Percentiles rank a stretch among this genome's conserved stretches.
These are phyloP conservation scores for Psylliodes chrysocephalus DNA, from an alignment of 2,888 invertebrate genomes.

Conservation along the genomic window DNA sequence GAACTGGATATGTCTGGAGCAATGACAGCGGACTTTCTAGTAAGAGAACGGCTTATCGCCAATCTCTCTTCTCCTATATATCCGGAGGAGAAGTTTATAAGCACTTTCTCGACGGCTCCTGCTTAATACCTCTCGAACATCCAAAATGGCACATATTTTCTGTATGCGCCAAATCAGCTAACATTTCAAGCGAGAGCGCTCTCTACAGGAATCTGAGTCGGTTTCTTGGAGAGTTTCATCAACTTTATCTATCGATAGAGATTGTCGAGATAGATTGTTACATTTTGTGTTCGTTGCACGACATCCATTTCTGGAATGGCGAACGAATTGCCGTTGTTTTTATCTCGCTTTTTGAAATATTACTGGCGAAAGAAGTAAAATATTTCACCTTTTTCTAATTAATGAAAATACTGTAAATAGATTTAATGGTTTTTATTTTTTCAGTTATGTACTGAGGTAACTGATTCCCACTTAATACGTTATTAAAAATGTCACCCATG, in stretches of 20 bases:
- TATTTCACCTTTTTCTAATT: too few species aligned
- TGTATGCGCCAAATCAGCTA: conserved; percentile 34
- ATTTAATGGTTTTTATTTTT: too few species aligned
- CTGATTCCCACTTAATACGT: too few species aligned
- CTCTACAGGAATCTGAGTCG: conserved; percentile 9
- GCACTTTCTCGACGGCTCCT: conserved; percentile 35
- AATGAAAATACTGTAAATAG: too few species aligned
- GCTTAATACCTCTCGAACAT: conserved; percentile 38
- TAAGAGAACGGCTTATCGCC: conserved; percentile 31
- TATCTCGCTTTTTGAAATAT: background rate
- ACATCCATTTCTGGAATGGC: conserved; percentile 1
- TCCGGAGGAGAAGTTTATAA: conserved; percentile 38
- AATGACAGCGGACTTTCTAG: conserved; percentile 23
- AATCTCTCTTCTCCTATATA: conserved; percentile 33
- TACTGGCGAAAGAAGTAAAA: background rate
- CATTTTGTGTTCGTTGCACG: conserved; percentile 5
- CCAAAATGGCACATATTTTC: conserved; percentile 41
- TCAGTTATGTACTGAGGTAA: too few species aligned
- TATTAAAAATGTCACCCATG: too few species aligned
- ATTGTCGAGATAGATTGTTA: conserved; percentile 13
- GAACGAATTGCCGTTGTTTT: conserved; percentile 11
- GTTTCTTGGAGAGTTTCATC: conserved; percentile 20
- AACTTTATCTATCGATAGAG: conserved; percentile 27
- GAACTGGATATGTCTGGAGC: conserved; percentile 37
- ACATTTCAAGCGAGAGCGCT: conserved; percentile 26